Conservation (phyloP, 2,888 invertebrate genomes). For the Latrodectus elegans region DNA sequence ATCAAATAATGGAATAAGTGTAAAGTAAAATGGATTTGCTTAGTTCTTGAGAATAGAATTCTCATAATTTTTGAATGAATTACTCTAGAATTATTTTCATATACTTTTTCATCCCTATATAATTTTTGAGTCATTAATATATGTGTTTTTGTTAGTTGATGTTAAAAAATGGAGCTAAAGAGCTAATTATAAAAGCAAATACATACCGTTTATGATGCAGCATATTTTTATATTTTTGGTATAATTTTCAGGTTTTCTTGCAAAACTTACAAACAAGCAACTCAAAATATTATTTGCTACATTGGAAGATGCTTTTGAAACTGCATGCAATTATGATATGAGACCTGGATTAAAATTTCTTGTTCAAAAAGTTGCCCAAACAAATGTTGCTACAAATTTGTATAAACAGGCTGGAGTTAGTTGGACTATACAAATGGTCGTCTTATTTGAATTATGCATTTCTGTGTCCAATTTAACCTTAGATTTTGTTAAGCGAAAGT, state of each 20-base stretch:
- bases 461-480: slow-evolving; percentile 78
- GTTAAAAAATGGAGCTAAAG: no score
- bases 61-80: no score
- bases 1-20: no score
- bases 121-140: no score
- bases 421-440: slow-evolving; percentile 87
- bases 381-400: slow-evolving; percentile 85
- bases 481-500: slow-evolving; percentile 71
- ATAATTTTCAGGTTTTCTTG: slow-evolving; percentile 71
- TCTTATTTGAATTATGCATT: slow-evolving; percentile 88
- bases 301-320: slow-evolving; percentile 86
- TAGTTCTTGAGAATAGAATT: no score
- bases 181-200: no score
- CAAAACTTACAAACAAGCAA: slow-evolving; percentile 76
- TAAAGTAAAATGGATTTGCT: no score
- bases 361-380: slow-evolving; percentile 90
- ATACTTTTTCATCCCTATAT: no score
- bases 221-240: neutral
- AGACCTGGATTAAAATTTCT: slow-evolving; percentile 94
- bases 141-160: no score
- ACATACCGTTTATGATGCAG: no score
- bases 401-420: slow-evolving; percentile 92
- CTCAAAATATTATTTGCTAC: slow-evolving; percentile 84
- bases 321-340: slow-evolving; percentile 90
- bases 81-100: no score